Conservation (phyloP, 2,797 vertebrate genomes). For the Hybognathus amarus region DNA sequence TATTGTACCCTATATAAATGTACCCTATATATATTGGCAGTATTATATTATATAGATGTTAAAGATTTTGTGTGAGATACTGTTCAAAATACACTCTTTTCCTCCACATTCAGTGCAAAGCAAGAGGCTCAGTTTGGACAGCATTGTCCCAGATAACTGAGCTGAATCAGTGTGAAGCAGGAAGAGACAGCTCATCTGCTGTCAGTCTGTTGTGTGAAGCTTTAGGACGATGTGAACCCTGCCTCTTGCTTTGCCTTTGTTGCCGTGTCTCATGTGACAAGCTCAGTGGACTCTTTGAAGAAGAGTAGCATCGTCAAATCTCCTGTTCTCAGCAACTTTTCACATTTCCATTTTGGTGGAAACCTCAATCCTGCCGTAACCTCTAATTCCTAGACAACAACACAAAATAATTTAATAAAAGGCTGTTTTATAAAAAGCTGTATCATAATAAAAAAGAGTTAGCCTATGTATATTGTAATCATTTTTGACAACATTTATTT, state of each 20-base stretch:
- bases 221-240: neutral
- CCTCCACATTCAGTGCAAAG: neutral
- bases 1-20: too few relatives aligned
- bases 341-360: neutral
- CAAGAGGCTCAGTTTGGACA: neutral
- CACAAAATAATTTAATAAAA: neutral
- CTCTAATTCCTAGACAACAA: neutral
- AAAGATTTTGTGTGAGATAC: neutral
- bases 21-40: neutral
- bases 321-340: neutral
- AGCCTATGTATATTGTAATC: too few relatives aligned
- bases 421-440: neutral
- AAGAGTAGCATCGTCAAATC: slow-evolving; percentile 14
- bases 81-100: neutral
- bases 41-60: neutral
- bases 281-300: slow-evolving; percentile 29
- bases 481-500: neutral
- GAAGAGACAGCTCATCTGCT: slow-evolving; percentile 26
- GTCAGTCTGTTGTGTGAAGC: slow-evolving; percentile 17
- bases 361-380: neutral
- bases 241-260: slow-evolving; percentile 17
- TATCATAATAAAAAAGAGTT: neutral
- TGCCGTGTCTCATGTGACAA: slow-evolving; percentile 14
- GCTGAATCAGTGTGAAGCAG: slow-evolving; percentile 29
- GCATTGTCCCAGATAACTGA: slow-evolving; percentile 33